Evolutionary conservation across 2,113 vertebrate species (phyloP).

Genomic region (Syngnathoides biaculeatus): DNA sequence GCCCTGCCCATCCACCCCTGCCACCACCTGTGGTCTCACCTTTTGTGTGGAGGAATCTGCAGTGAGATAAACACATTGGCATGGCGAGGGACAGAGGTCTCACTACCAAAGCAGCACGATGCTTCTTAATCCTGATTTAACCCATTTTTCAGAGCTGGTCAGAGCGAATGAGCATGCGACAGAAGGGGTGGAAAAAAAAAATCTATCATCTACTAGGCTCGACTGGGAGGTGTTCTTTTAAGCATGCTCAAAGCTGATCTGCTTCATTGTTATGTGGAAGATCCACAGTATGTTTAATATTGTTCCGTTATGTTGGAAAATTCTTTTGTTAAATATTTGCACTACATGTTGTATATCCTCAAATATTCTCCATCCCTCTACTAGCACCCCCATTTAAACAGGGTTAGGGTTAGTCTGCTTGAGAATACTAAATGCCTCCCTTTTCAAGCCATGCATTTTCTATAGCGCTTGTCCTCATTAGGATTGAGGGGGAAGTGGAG

Average conservation of each 20-base stretch:
- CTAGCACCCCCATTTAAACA: background rate
- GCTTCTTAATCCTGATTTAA: conserved; percentile 47
- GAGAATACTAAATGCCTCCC: too few relatives aligned
- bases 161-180: conserved; percentile 3
- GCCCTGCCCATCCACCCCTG: background rate
- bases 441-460: too few relatives aligned
- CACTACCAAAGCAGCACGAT: conserved; percentile 28
- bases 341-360: background rate
- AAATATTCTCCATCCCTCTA: background rate
- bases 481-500: too few relatives aligned
- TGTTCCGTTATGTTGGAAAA: background rate
- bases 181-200: background rate
- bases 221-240: conserved; percentile 17
- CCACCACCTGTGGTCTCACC: conserved; percentile 53
- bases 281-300: background rate
- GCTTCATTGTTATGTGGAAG: background rate
- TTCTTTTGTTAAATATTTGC: background rate
- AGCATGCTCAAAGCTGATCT: background rate
- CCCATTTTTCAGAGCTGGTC: conserved; percentile 27
- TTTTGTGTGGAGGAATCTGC: conserved; percentile 64
- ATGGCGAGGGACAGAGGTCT: conserved; percentile 41
- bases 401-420: too few relatives aligned
- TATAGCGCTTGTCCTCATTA: too few relatives aligned
- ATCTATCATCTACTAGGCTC: conserved; percentile 22
- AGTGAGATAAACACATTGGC: conserved; percentile 50